phyloP scores from a whole-genome alignment of 2,888 invertebrate genomes.

The Pachliopta kotzebuea region DNA sequence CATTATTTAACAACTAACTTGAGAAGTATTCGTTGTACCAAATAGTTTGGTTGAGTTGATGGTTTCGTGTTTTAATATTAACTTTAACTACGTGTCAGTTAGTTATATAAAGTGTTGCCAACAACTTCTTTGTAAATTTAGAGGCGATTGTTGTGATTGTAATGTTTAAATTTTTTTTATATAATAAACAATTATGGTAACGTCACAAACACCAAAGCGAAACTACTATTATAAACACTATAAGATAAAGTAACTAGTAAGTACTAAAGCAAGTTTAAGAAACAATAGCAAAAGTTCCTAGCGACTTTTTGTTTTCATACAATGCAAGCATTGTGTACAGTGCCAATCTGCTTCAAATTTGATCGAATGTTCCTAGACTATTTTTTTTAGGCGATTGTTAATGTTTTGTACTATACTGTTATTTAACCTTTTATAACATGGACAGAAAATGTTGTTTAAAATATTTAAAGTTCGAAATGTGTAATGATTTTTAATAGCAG shows the following conservation, averaged over 20 bases:
- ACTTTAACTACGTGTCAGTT: conserved; percentile 17
- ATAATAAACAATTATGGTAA: conserved; percentile 5
- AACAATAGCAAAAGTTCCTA: conserved; percentile 24
- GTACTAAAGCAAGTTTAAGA: background rate
- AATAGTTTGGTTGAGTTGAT: background rate
- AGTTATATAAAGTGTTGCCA: conserved; percentile 15
- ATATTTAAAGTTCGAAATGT: background rate
- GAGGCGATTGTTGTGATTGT: background rate
- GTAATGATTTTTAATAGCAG: background rate
- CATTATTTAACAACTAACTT: conserved; percentile 14
- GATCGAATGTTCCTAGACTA: background rate
- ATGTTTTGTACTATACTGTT: too few species aligned
- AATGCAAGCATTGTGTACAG: conserved; percentile 26
- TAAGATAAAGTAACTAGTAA: conserved; percentile 8
- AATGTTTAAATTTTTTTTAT: background rate
- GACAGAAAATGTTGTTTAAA: background rate
- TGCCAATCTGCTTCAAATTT: background rate
- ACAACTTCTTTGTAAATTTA: background rate
- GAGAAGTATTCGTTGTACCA: background rate
- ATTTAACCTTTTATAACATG: too few species aligned
- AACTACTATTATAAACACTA: conserved; percentile 3
- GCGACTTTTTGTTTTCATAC: conserved; percentile 24
- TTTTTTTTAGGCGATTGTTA: background rate
- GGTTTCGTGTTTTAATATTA: too few species aligned
- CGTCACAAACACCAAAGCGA: conserved; percentile 1